Conservation (phyloP, 1,140 invertebrate species). For the Drosophila neocordata region DNA sequence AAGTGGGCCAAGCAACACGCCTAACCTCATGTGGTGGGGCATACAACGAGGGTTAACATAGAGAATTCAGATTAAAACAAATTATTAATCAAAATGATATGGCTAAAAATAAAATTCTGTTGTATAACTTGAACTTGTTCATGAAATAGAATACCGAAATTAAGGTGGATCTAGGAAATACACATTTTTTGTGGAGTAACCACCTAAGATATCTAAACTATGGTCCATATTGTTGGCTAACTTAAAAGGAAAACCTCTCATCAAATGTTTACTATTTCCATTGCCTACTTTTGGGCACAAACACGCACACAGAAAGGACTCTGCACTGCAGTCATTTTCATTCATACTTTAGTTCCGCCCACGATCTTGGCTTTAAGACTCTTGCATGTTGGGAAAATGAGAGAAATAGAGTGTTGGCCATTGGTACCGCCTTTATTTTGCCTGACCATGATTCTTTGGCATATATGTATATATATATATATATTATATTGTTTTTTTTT, state of each 20-base stretch:
- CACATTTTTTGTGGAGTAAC: too few species aligned
- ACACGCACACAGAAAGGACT: conserved; percentile 6
- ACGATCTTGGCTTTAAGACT: conserved; percentile 62
- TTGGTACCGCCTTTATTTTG: conserved; percentile 26
- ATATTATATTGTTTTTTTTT: conserved; percentile 23
- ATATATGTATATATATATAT: not conserved
- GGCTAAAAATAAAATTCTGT: not conserved
- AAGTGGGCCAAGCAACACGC: conserved; percentile 5
- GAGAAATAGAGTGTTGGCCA: conserved; percentile 21
- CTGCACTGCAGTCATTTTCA: conserved; percentile 53
- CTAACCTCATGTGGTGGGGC: conserved; percentile 7
- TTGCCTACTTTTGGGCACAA: conserved; percentile 46
- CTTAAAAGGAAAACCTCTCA: not conserved
- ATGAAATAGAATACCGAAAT: too few species aligned
- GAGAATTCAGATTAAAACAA: not conserved
- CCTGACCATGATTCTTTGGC: conserved; percentile 1
- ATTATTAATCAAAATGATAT: not conserved
- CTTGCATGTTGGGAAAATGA: conserved; percentile 31
- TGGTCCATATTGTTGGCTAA: conserved; percentile 9
- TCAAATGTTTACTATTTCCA: conserved; percentile 22
- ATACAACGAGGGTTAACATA: conserved; percentile 2
- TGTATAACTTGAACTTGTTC: too few species aligned
- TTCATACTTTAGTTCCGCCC: conserved; percentile 54
- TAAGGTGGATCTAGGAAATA: too few species aligned
- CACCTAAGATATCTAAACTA: too few species aligned